A percentile compares a stretch with the other conserved stretches of the same genome.
These are phyloP conservation scores for Crossaster papposus DNA, from an alignment of 53 echinoderm and acorn worm genomes.

Conservation along the genomic window DNA sequence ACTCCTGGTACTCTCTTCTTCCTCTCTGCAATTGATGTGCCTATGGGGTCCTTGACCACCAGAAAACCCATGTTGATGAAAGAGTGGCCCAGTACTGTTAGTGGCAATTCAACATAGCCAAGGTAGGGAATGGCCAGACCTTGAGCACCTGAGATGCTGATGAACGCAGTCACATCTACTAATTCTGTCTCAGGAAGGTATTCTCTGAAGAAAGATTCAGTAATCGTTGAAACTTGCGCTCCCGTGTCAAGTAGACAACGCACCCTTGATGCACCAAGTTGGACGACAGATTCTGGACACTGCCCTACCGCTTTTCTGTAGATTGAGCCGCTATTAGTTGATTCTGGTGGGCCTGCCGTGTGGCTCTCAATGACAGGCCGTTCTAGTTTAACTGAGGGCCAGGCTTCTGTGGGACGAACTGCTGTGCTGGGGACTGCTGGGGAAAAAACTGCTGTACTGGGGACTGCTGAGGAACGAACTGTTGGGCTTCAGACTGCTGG, in stretches of 20 bases:
- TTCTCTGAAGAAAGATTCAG: slow-evolving; percentile 58
- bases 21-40: slow-evolving; percentile 58
- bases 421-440: slow-evolving; percentile 1
- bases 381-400: slow-evolving; percentile 69
- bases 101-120: slow-evolving; percentile 54
- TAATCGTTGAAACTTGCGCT: slow-evolving; percentile 66
- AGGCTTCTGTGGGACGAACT: neutral
- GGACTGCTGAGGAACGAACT: no score
- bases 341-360: slow-evolving; percentile 60
- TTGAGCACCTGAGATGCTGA: slow-evolving; percentile 47
- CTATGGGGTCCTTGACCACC: slow-evolving; percentile 57
- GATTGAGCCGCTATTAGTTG: no score
- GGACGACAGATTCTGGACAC: no score
- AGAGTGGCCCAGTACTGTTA: slow-evolving; percentile 28
- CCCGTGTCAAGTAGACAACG: no score
- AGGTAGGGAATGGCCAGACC: slow-evolving; percentile 56
- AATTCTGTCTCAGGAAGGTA: slow-evolving; percentile 53
- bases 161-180: slow-evolving; percentile 54
- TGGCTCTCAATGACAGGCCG: no score
- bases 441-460: no score
- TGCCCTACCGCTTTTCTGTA: no score
- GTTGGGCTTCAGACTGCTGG: no score
- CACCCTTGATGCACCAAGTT: neutral
- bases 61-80: slow-evolving; percentile 19
- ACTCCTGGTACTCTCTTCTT: slow-evolving; percentile 67